Conservation (phyloP, 1,140 invertebrate species). For the Ceratina australensis region DNA sequence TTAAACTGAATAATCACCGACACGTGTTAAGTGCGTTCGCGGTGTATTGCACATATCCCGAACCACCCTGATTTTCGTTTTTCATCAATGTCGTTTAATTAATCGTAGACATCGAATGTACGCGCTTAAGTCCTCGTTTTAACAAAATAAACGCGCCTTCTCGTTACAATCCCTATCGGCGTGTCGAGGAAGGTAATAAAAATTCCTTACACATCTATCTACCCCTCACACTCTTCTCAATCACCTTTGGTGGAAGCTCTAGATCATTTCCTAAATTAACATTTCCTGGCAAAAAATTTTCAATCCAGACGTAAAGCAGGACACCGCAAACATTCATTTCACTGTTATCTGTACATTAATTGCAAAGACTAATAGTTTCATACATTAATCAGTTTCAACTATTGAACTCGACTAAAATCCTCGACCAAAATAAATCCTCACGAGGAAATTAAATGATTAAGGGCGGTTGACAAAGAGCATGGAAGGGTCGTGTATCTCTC, state of each 20-base stretch:
- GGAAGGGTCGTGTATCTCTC: conserved; percentile 5
- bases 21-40: conserved; percentile 33
- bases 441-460: neutral
- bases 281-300: too few relatives aligned
- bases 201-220: conserved; percentile 24
- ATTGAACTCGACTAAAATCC: too few relatives aligned
- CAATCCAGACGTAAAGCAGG: too few relatives aligned
- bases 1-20: neutral
- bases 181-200: conserved; percentile 32
- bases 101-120: conserved; percentile 8
- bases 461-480: neutral
- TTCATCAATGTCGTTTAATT: neutral
- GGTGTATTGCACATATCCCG: conserved; percentile 61
- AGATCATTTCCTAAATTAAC: neutral
- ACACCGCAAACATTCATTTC: too few relatives aligned
- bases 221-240: neutral
- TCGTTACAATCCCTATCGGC: conserved; percentile 31
- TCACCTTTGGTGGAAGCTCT: neutral
- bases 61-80: conserved; percentile 69
- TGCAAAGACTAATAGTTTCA: too few relatives aligned
- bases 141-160: conserved; percentile 35
- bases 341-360: too few relatives aligned
- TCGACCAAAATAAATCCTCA: neutral
- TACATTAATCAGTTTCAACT: too few relatives aligned
- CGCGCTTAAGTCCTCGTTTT: neutral